phyloP scores from a whole-genome alignment of 2,888 invertebrate species.

The Lacanobia oleracea region DNA sequence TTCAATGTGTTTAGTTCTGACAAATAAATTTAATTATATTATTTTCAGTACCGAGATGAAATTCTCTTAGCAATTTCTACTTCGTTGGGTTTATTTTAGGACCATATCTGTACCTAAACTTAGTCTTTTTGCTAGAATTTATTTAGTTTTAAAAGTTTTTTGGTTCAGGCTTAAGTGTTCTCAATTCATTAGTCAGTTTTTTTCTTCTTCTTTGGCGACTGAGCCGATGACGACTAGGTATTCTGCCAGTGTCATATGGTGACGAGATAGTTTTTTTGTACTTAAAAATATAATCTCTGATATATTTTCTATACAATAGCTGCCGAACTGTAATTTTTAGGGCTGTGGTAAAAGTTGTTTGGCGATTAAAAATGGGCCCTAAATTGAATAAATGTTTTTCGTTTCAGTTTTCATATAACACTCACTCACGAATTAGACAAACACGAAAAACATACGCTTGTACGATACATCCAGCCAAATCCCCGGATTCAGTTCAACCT shows the following conservation, averaged over 20 bases:
- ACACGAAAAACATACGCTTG: conserved; percentile 16
- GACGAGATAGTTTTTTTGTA: no score
- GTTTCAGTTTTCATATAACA: neutral
- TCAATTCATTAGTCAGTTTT: no score
- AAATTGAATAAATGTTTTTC: neutral
- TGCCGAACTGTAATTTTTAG: no score
- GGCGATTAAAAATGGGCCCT: no score
- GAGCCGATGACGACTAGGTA: no score
- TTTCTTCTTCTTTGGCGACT: no score
- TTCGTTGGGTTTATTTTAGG: neutral
- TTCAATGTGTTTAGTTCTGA: neutral
- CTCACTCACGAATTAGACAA: neutral
- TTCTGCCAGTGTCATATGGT: no score
- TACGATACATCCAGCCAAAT: conserved; percentile 10
- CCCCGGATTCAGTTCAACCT: conserved; percentile 11
- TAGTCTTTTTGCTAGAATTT: no score
- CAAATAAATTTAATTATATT: neutral
- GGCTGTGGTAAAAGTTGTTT: no score
- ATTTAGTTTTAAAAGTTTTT: neutral
- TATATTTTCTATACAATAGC: no score
- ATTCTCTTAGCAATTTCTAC: no score
- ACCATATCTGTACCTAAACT: neutral
- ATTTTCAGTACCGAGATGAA: neutral
- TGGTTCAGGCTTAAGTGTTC: neutral
- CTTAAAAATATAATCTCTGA: no score